Base-by-base conservation (phyloP, 1,140 invertebrate genomes). In the Tetramorium alpestre region DNA sequence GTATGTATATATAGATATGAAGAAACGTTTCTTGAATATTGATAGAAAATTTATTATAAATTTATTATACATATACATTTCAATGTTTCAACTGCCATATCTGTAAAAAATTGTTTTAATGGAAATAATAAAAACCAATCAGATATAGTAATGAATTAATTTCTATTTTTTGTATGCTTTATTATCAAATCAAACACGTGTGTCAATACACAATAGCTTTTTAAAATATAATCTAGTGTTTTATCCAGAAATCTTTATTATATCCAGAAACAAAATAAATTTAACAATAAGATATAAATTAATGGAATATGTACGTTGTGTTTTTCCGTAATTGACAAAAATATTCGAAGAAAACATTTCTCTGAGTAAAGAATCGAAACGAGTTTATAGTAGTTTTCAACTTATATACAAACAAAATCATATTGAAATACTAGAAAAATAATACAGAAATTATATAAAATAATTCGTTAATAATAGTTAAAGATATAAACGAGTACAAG, bases 401-500 rank as follows among this genome's bases (percentile, higher is more conserved):
- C 22, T 49, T 76, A n/a, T 41, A 16, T 60, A 18, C 10, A 76
- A 11, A 13, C 41, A 7, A 3, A 33, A n/a, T 72, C 18, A 56
- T 3, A 33, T 33, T 33, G 33, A 33, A 28, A 28, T 13, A 22
- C n/a, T 47, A 47, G 44, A 60, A 33, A 18, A 49, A 65, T 49
- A 47, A 47, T 47, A 62, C 64, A 28, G 64, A 70, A 76, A 44
- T 3, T 0, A 47, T 47, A 47, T 44, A 3, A 47, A 47, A 33
- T 33, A 33, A 3, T 33, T 33, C 33, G 4, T 33, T 11, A 58
- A 64, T 25, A 69, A 3, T n/a, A 69, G 5, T 92, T 92, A 94
- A 73, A 94, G 86, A 86, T 93, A 90, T 73, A 94, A 85, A 58
- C 93, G 89, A 16, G 84, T 91, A 70, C 93, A 93, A n/a, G 75